Evolutionary conservation across 2,797 vertebrate genomes (phyloP).

Genomic region (Sphaeramia orbicularis): DNA sequence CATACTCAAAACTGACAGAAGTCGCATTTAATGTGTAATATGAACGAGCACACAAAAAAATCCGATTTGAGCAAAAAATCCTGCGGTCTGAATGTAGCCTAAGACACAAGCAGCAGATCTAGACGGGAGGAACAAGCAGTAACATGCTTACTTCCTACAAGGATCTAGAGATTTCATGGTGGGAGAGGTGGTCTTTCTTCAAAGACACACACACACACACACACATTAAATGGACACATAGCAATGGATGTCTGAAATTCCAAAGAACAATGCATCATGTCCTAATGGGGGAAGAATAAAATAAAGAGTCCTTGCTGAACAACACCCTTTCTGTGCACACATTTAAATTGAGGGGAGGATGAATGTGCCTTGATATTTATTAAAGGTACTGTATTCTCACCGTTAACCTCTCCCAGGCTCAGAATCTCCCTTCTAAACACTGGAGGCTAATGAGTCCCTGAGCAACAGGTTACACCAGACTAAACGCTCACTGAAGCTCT

Average conservation of each 20-base stretch:
- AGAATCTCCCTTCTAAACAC: conserved; percentile 5
- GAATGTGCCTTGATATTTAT: background rate
- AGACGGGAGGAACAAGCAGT: background rate
- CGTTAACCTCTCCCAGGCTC: background rate
- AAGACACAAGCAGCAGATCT: background rate
- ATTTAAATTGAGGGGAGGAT: background rate
- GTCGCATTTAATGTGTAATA: too few relatives aligned
- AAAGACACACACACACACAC: background rate
- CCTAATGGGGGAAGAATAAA: too few relatives aligned
- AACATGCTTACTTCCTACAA: background rate
- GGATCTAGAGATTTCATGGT: background rate
- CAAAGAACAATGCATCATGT: background rate
- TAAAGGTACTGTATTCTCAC: background rate
- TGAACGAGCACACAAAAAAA: too few relatives aligned
- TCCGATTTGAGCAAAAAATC: too few relatives aligned
- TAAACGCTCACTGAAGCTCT: background rate
- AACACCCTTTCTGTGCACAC: background rate
- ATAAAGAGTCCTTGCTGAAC: background rate
- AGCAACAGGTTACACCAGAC: conserved; percentile 19
- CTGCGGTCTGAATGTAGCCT: background rate
- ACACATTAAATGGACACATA: too few relatives aligned
- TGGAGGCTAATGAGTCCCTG: conserved; percentile 12
- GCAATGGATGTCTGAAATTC: background rate
- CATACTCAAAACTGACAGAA: too few relatives aligned
- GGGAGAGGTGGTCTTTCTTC: background rate